Evolutionary conservation across 2,113 vertebrate species (phyloP).

Genomic region (Eurystomus gularis): DNA sequence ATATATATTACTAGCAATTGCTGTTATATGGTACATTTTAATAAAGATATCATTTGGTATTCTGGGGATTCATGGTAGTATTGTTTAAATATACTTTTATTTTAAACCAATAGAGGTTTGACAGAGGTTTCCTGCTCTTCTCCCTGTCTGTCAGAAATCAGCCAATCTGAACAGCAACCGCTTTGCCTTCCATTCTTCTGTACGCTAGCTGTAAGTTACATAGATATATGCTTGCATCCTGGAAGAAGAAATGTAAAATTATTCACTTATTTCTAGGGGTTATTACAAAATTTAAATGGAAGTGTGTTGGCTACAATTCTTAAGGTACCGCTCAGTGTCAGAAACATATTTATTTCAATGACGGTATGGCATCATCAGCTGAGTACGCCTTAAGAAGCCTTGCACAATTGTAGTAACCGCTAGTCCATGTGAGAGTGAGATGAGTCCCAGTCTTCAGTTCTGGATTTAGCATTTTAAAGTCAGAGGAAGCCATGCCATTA

Average conservation of each 20-base stretch:
- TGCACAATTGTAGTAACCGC: background rate
- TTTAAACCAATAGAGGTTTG: background rate
- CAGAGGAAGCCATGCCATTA: background rate
- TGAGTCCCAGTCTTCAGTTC: background rate
- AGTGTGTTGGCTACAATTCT: background rate
- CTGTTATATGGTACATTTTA: background rate
- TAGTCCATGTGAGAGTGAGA: background rate
- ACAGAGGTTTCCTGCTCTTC: background rate
- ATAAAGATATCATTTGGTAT: background rate
- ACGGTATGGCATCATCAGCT: background rate
- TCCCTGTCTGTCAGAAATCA: background rate
- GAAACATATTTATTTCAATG: background rate
- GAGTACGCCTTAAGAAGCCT: background rate
- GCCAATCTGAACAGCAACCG: background rate
- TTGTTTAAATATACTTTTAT: background rate
- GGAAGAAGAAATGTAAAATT: background rate
- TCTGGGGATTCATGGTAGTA: background rate
- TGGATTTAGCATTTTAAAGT: background rate
- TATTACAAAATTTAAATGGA: background rate
- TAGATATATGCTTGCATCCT: background rate
- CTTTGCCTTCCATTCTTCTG: background rate
- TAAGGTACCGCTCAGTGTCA: background rate
- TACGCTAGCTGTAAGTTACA: background rate
- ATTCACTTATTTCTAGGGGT: background rate
- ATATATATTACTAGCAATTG: background rate